These are phyloP conservation scores for Mesorhabditis spiculigera DNA, from an alignment of 2,888 invertebrate genomes.

Conservation along the genomic window DNA sequence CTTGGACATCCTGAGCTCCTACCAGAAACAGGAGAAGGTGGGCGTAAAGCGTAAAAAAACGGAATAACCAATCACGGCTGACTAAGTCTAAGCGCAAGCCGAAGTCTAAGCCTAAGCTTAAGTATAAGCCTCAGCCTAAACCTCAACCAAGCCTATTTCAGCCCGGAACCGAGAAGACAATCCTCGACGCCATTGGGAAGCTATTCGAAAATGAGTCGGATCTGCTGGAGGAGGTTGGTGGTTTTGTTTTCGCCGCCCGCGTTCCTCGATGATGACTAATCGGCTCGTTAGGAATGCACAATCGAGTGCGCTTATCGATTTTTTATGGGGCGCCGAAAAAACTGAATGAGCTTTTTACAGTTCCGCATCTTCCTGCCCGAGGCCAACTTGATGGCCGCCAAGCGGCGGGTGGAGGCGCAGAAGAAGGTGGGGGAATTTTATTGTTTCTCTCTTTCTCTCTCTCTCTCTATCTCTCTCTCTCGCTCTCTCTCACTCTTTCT, in stretches of 20 bases:
- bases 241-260: conserved; percentile 58
- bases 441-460: too few species aligned
- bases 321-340: too few species aligned
- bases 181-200: conserved; percentile 73
- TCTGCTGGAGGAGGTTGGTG: conserved; percentile 89
- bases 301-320: too few species aligned
- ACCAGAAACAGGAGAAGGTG: conserved; percentile 74
- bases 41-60: background rate
- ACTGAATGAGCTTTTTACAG: background rate
- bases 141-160: conserved; percentile 11
- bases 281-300: too few species aligned
- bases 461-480: too few species aligned
- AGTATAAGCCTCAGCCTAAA: conserved; percentile 8
- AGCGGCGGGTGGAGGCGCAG: conserved; percentile 1
- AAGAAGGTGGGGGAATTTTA: background rate
- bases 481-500: too few species aligned
- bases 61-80: too few species aligned
- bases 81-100: too few species aligned
- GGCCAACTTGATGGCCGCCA: conserved; percentile 9
- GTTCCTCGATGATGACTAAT: too few species aligned
- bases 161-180: conserved; percentile 34
- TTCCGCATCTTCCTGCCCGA: conserved; percentile 10
- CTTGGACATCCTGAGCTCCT: conserved; percentile 94
- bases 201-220: conserved; percentile 97
- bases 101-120: background rate